phyloP scores from a whole-genome alignment of 2,113 vertebrate genomes.

The Montifringilla adamsi region DNA sequence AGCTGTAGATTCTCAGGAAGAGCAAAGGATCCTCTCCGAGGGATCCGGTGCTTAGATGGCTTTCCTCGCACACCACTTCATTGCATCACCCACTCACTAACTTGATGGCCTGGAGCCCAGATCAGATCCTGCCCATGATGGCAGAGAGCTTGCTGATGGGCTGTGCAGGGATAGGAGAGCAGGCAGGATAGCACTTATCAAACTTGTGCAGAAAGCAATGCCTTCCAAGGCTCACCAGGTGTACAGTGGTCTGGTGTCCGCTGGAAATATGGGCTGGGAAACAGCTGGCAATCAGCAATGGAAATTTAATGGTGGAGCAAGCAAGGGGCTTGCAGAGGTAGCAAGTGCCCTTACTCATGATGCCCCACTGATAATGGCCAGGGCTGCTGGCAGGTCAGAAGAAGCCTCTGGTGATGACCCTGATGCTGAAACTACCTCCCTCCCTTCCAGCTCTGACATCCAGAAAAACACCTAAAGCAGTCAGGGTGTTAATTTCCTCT shows the following conservation, averaged over 20 bases:
- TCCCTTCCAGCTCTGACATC: neutral
- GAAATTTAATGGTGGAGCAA: neutral
- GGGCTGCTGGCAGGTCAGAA: neutral
- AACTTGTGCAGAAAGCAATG: neutral
- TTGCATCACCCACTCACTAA: neutral
- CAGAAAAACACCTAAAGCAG: neutral
- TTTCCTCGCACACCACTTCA: neutral
- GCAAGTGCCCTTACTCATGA: neutral
- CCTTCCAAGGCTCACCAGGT: neutral
- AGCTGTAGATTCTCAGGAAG: neutral
- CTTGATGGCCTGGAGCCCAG: neutral
- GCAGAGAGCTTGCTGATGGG: neutral
- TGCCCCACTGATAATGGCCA: neutral
- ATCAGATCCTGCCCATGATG: neutral
- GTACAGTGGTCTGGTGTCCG: neutral
- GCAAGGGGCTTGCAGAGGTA: neutral
- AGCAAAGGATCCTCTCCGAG: fast-evolving
- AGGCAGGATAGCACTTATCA: neutral
- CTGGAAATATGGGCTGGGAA: neutral
- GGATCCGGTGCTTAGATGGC: neutral
- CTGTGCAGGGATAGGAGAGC: neutral
- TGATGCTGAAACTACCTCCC: neutral
- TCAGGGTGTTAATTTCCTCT: constrained; percentile 58
- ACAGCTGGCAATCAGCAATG: neutral
- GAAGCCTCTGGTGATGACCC: neutral